Evolutionary conservation across 2,797 vertebrate species (phyloP).

Genomic region (Poeciliopsis gracilis): DNA sequence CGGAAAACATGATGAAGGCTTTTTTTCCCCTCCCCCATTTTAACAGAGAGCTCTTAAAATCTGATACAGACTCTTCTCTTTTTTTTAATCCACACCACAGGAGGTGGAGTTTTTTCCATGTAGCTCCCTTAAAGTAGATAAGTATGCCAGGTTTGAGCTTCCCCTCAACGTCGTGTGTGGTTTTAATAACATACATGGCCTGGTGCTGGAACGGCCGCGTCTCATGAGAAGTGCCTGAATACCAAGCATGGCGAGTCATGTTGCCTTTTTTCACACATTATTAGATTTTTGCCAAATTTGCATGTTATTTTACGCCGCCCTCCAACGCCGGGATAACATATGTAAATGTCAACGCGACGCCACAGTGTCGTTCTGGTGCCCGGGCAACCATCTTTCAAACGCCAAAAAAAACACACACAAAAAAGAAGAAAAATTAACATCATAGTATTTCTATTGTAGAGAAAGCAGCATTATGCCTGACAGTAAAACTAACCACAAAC

Average conservation of each 20-base stretch:
- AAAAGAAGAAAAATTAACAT: not conserved
- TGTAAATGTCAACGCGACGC: not conserved
- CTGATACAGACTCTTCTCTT: not conserved
- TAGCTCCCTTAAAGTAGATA: not conserved
- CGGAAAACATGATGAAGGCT: not conserved
- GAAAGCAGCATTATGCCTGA: constrained; percentile 11
- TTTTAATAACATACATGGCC: constrained; percentile 9
- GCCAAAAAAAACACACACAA: not conserved
- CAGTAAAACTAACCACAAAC: constrained; percentile 33
- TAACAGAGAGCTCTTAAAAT: not conserved
- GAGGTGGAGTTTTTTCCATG: not conserved
- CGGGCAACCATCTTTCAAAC: not conserved
- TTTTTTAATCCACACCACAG: not conserved
- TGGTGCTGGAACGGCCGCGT: not conserved
- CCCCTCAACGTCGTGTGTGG: not conserved
- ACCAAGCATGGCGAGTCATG: not conserved
- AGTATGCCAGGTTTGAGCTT: not conserved
- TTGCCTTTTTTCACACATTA: not conserved
- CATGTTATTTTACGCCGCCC: not conserved
- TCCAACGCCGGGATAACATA: not conserved
- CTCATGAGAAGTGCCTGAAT: constrained; percentile 1
- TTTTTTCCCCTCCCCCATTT: not conserved
- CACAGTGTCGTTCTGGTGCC: not conserved
- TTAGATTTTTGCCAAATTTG: constrained; percentile 2
- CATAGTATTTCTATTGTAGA: not conserved